Evolutionary conservation across 2,113 vertebrate genomes (phyloP), one percentile per base, ranked within the genome.

Genomic region (Ceyx melanurus): DNA sequence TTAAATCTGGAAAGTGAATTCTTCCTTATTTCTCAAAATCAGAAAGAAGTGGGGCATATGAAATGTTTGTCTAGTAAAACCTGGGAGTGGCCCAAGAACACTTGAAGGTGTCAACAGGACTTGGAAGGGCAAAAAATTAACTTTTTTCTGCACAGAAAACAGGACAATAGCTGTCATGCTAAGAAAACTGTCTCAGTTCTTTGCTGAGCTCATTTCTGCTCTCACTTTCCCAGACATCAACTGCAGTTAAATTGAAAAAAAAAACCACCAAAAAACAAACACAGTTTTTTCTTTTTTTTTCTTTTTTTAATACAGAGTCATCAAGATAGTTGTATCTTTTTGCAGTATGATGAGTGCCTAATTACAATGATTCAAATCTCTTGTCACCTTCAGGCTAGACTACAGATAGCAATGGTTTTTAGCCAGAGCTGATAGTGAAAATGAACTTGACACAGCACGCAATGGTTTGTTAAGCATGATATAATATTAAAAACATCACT

Each of bases 341-440:
- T 88, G 85, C 90, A 94, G 86, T 65, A 77, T 71, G 94, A 96
- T 94, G 88, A 94, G 82, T 88, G 92, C 90, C 94, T 95, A 95
- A 95, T 95, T 96, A 95, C 88, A 80, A 77, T 82, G 94, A 95
- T 96, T 94, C 88, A 88, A 93, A 95, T 94, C 93, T 86, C 94
- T 91, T 95, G 96, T 95, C 94, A 95, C 93, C 94, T 96, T 83
- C 92, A 94, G 96, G 94, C 93, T 90, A 95, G 82, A 95, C 94
- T 93, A 93, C 79, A 94, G 93, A 92, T 67, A 95, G 90, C 82
- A 77, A 91, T 82, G 90, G 19, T 83, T 95, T 94, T 95, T 71
- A 91, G 85, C 70, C 86, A 94, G 92, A 77, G 73, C 75, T 88
- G 90, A 95, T 90, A 95, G 86, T 64, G 73, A 94, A 93, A 90